Percentiles rank a stretch among this genome's conserved stretches.
phyloP scores from a whole-genome alignment of 2,797 vertebrate genomes.

The Knipowitschia caucasica region DNA sequence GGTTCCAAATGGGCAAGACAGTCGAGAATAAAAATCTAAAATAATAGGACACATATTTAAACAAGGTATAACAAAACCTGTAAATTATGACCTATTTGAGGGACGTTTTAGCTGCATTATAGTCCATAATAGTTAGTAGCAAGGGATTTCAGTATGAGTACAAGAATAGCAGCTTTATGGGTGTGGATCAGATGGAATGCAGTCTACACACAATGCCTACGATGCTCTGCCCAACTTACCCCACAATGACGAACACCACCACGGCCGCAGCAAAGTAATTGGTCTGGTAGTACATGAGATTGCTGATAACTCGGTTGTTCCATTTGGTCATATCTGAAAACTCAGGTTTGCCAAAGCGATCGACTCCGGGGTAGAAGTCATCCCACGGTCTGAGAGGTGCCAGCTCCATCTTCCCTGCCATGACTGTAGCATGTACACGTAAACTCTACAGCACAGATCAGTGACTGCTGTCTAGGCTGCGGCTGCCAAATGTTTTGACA shows the following conservation, averaged over 20 bases:
- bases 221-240: slow-evolving; percentile 74
- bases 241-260: slow-evolving; percentile 84
- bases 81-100: too few relatives aligned
- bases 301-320: slow-evolving; percentile 94
- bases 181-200: slow-evolving; percentile 42
- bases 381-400: slow-evolving; percentile 88
- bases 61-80: too few relatives aligned
- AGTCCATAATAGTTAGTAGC: neutral
- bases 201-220: slow-evolving; percentile 13
- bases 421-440: slow-evolving; percentile 47
- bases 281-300: slow-evolving; percentile 93
- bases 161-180: slow-evolving; percentile 34
- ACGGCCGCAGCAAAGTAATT: slow-evolving; percentile 86
- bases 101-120: too few relatives aligned
- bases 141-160: neutral
- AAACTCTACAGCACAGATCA: slow-evolving; percentile 35
- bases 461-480: neutral
- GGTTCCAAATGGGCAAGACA: neutral
- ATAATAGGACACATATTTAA: too few relatives aligned
- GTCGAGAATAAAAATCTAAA: too few relatives aligned
- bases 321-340: slow-evolving; percentile 86
- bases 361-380: slow-evolving; percentile 86
- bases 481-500: slow-evolving; percentile 57
- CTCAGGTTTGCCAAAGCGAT: slow-evolving; percentile 86
- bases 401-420: slow-evolving; percentile 83